phyloP scores from a whole-genome alignment of 2,888 invertebrate genomes.

The Tricholauxania praeusta region DNA sequence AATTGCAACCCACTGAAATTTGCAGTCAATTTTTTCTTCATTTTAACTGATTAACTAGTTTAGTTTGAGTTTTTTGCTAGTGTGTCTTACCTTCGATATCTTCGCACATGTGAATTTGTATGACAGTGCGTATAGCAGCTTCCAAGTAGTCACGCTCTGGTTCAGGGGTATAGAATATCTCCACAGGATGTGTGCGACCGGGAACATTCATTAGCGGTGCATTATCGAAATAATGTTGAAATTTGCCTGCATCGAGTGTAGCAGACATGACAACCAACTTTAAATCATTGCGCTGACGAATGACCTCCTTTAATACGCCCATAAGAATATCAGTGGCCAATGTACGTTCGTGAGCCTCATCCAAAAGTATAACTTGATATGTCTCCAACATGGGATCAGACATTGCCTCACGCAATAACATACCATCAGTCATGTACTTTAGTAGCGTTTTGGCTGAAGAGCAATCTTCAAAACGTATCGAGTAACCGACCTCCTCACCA shows the following conservation, averaged over 20 bases:
- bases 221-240: constrained; percentile 98
- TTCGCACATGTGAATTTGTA: constrained; percentile 95
- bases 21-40: no score
- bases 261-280: constrained; percentile 99
- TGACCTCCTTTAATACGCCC: constrained; percentile 98
- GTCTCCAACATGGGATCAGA: constrained; percentile 97
- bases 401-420: constrained; percentile 99
- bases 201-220: constrained; percentile 99
- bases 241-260: constrained; percentile 98
- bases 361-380: constrained; percentile 89
- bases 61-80: no score
- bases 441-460: constrained; percentile 93
- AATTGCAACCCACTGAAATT: no score
- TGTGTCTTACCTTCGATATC: constrained; percentile 73
- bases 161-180: constrained; percentile 99
- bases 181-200: constrained; percentile 94
- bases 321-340: constrained; percentile 98
- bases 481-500: constrained; percentile 93
- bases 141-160: constrained; percentile 98
- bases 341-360: constrained; percentile 99
- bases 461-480: constrained; percentile 99
- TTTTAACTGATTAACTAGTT: no score
- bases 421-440: constrained; percentile 99
- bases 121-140: constrained; percentile 97
- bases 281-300: constrained; percentile 84